A percentile compares a stretch with the other conserved stretches of the same genome.
Conservation (phyloP, 2,113 vertebrate genomes). For the Halichoeres trimaculatus region DNA sequence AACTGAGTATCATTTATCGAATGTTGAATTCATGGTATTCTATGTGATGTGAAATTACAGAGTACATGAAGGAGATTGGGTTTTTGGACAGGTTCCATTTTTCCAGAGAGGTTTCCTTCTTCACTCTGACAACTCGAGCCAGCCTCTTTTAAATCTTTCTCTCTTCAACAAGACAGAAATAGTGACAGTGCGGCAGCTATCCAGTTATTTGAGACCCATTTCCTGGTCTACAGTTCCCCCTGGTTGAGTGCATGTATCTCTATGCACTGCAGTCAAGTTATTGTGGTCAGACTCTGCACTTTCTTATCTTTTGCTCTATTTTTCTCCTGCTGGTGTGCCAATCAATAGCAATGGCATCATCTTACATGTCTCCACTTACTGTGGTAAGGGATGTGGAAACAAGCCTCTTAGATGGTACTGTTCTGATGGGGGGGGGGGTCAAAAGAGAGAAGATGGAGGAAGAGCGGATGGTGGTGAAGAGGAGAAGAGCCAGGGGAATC, state of each 20-base stretch:
- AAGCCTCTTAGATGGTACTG: slow-evolving; percentile 54
- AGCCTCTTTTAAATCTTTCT: slow-evolving; percentile 4
- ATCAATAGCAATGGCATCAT: slow-evolving; percentile 66
- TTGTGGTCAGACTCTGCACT: slow-evolving; percentile 58
- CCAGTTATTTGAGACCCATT: slow-evolving; percentile 37
- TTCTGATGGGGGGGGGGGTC: slow-evolving; percentile 40
- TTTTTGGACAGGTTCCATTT: slow-evolving; percentile 1
- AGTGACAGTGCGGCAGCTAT: slow-evolving; percentile 22
- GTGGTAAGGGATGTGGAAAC: slow-evolving; percentile 61
- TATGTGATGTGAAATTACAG: background rate
- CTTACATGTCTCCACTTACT: slow-evolving; percentile 64
- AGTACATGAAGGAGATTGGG: background rate
- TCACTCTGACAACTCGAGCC: background rate
- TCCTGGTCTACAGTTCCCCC: slow-evolving; percentile 31
- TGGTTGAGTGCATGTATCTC: slow-evolving; percentile 31
- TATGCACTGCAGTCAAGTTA: slow-evolving; percentile 39
- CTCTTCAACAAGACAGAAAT: slow-evolving; percentile 19
- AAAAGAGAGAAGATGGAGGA: slow-evolving; percentile 20
- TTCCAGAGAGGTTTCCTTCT: background rate
- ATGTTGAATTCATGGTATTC: background rate
- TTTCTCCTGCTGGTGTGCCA: slow-evolving; percentile 42
- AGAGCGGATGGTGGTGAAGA: background rate
- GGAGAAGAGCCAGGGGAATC: slow-evolving; percentile 48
- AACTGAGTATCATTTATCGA: background rate
- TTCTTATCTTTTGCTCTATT: slow-evolving; percentile 55